Evolutionary conservation across 2,797 vertebrate genomes (phyloP).

Genomic region (Pteropus rufus): DNA sequence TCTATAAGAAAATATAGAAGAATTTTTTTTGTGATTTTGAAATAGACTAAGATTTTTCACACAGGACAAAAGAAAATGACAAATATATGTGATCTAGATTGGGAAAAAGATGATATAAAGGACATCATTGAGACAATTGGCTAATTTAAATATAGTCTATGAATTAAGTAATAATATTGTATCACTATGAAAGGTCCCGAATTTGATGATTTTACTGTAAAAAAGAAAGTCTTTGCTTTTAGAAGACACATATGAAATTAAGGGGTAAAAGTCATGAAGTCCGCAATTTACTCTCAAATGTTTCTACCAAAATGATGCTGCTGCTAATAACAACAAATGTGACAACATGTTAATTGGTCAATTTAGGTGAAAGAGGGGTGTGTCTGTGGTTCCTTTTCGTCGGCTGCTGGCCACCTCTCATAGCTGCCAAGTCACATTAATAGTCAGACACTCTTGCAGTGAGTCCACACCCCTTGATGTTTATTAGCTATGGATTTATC

Average conservation of each 20-base stretch:
- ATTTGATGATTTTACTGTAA: neutral
- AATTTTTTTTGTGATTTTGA: neutral
- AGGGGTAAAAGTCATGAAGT: neutral
- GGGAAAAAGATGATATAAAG: neutral
- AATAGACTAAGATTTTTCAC: neutral
- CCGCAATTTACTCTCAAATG: neutral
- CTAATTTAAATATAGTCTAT: neutral
- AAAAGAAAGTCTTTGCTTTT: neutral
- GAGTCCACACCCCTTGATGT: neutral
- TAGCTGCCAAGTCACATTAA: neutral
- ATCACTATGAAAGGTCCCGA: neutral
- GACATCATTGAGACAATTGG: neutral
- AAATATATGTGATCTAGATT: neutral
- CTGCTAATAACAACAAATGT: neutral
- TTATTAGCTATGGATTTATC: neutral
- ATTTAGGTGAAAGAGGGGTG: fast-evolving
- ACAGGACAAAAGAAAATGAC: neutral
- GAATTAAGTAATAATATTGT: neutral
- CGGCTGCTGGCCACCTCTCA: neutral
- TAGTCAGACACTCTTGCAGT: neutral
- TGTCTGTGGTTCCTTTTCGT: neutral
- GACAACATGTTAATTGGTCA: neutral
- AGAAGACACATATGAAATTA: neutral
- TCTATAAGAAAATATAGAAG: neutral
- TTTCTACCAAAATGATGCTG: neutral